Percentiles rank a stretch among this genome's conserved stretches.
phyloP scores from a whole-genome alignment of 1,140 invertebrate genomes.

The Linepithema humile region DNA sequence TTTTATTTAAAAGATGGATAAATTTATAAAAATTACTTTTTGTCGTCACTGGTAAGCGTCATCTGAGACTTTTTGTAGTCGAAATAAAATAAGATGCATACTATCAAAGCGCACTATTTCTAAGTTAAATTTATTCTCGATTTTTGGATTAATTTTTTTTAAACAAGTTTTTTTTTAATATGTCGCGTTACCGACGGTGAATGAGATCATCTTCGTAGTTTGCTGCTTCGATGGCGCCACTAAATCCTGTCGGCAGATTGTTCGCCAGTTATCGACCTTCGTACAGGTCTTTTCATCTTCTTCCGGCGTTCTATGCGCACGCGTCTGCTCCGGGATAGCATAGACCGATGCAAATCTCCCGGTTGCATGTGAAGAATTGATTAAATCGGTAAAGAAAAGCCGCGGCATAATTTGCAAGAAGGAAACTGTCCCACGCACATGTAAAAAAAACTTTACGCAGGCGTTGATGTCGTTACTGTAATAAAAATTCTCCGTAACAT shows the following conservation, averaged over 20 bases:
- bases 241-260: conserved; percentile 52
- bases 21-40: not conserved
- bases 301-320: not conserved
- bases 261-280: conserved; percentile 57
- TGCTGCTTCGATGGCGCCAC: conserved; percentile 78
- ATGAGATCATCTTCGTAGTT: not conserved
- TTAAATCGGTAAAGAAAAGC: conserved; percentile 15
- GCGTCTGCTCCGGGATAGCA: conserved; percentile 1
- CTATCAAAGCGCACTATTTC: not conserved
- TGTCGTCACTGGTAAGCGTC: not conserved
- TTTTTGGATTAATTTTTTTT: not conserved
- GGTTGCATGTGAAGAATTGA: conserved; percentile 8
- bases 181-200: conserved; percentile 67
- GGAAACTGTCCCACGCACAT: not conserved
- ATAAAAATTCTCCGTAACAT: not conserved
- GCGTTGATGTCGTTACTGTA: not conserved
- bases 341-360: conserved; percentile 9
- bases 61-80: not conserved
- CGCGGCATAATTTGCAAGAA: not conserved
- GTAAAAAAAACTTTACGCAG: not conserved
- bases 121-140: not conserved
- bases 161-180: conserved; percentile 1
- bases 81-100: not conserved
- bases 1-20: not conserved
- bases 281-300: conserved; percentile 37